These are phyloP conservation scores for Chaetura pelagica DNA, from an alignment of 2,113 vertebrate species.

Conservation along the genomic window DNA sequence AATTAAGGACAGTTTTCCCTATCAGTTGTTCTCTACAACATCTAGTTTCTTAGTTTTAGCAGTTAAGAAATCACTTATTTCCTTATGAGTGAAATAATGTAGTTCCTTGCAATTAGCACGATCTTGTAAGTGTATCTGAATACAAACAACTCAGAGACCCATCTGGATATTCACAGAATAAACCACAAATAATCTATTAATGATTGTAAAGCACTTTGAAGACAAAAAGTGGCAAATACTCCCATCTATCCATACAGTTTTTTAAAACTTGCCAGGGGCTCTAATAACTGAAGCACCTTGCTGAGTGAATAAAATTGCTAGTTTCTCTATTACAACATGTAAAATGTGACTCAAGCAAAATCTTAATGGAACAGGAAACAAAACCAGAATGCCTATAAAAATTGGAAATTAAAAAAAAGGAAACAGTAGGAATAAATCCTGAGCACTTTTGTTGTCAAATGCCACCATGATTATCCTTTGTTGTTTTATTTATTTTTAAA, in stretches of 20 bases:
- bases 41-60: not conserved
- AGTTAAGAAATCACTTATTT: not conserved
- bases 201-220: not conserved
- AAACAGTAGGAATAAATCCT: not conserved
- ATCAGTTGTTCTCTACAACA: not conserved
- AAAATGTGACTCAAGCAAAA: not conserved
- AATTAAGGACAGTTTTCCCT: not conserved
- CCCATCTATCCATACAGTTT: not conserved
- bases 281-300: not conserved
- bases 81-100: not conserved
- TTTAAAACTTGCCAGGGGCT: not conserved
- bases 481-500: not conserved
- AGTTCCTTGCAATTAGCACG: not conserved
- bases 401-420: not conserved
- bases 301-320: not conserved
- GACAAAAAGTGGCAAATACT: not conserved
- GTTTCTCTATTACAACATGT: not conserved
- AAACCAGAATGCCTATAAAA: not conserved
- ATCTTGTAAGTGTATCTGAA: not conserved
- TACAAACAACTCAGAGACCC: not conserved
- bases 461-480: not conserved
- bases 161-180: not conserved
- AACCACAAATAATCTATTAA: not conserved
- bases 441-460: not conserved
- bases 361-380: not conserved